A percentile compares a stretch with the other conserved stretches of the same genome.
Evolutionary conservation across 2,797 vertebrate genomes (phyloP).

Genomic region (Periparus ater): DNA sequence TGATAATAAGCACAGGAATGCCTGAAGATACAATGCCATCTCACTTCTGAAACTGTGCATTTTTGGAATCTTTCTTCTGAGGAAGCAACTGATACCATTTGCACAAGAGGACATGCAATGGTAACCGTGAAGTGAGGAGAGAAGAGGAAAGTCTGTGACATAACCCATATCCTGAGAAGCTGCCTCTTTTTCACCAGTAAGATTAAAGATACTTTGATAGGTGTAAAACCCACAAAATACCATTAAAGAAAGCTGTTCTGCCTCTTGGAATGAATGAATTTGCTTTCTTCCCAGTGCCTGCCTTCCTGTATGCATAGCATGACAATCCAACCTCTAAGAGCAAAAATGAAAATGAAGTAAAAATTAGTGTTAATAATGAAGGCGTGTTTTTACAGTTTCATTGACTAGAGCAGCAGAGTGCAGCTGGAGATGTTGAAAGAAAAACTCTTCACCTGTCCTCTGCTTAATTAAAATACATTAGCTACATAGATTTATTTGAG

Average conservation of each 20-base stretch:
- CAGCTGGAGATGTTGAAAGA: constrained; percentile 49
- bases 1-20: neutral
- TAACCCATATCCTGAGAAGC: neutral
- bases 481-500: constrained; percentile 54
- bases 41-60: neutral
- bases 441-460: constrained; percentile 50
- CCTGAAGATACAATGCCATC: neutral
- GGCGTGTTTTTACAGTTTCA: constrained; percentile 41
- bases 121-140: neutral
- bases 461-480: constrained; percentile 70
- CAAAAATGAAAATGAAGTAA: constrained; percentile 28
- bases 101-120: neutral
- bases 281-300: neutral
- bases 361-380: constrained; percentile 57
- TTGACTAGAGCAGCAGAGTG: constrained; percentile 56
- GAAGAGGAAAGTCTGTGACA: neutral
- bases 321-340: neutral
- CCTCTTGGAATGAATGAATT: neutral
- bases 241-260: neutral
- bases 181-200: neutral
- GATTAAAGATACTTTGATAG: neutral
- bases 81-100: neutral
- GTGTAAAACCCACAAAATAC: neutral
- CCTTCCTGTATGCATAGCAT: neutral
- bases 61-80: neutral